Conservation (phyloP, 2,797 vertebrate genomes). For the Muscicapa comitata region DNA sequence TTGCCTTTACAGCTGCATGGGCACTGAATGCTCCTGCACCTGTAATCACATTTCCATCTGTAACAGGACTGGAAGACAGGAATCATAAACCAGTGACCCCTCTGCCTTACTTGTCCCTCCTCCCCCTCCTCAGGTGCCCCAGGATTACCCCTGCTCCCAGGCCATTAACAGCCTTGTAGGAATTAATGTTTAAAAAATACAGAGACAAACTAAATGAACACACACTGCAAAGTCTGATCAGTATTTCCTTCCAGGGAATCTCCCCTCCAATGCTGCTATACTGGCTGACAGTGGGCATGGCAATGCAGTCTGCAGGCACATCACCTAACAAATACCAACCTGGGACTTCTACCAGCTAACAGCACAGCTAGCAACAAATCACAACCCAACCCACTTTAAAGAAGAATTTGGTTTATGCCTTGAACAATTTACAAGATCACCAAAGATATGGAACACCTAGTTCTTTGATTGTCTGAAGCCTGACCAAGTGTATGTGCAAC, state of each 20-base stretch:
- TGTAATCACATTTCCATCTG: neutral
- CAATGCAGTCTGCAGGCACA: neutral
- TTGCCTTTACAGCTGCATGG: neutral
- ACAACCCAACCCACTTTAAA: neutral
- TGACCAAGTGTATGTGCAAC: neutral
- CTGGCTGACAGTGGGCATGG: neutral
- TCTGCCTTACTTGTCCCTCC: conserved; percentile 2
- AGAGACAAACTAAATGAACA: neutral
- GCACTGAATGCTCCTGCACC: conserved; percentile 35
- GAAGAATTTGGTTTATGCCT: neutral
- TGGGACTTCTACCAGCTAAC: neutral
- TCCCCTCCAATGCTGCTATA: neutral
- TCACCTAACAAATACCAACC: neutral
- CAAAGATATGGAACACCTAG: neutral
- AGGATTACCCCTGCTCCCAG: neutral
- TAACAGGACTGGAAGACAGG: neutral
- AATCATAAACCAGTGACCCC: neutral
- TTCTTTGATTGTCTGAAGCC: neutral
- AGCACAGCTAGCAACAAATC: neutral
- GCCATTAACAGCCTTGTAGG: neutral
- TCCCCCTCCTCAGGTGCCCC: neutral
- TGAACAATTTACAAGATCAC: neutral
- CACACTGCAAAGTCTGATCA: neutral
- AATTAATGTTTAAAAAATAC: neutral
- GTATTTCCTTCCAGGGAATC: neutral